phyloP scores from a whole-genome alignment of 2,888 invertebrate species.

The Octodonta nipae region DNA sequence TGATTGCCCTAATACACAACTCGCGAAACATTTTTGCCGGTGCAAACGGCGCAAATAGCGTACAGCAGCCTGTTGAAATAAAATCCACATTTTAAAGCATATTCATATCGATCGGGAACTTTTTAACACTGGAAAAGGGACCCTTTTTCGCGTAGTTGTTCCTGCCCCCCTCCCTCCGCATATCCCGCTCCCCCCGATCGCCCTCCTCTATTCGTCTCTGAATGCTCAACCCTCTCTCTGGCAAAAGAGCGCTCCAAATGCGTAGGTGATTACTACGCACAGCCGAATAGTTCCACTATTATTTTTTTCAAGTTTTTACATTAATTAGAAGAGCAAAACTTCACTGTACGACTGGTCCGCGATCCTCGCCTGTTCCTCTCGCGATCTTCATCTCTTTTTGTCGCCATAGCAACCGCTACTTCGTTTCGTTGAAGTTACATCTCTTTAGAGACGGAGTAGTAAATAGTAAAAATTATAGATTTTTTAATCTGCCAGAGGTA shows the following conservation, averaged over 20 bases:
- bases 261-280: conserved; percentile 25
- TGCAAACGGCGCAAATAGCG: background rate
- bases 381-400: conserved; percentile 21
- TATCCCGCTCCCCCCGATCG: background rate
- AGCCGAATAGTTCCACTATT: conserved; percentile 23
- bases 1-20: too few species aligned
- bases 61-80: conserved; percentile 41
- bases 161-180: background rate
- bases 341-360: conserved; percentile 16
- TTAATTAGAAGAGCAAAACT: conserved; percentile 19
- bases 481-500: conserved; percentile 29
- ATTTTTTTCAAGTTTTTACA: conserved; percentile 19
- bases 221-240: too few species aligned
- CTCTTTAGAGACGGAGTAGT: conserved; percentile 22
- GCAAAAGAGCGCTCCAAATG: too few species aligned
- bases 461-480: conserved; percentile 33
- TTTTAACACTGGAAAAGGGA: conserved; percentile 41
- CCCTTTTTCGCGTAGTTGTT: conserved; percentile 24
- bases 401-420: conserved; percentile 17
- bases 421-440: conserved; percentile 21
- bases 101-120: conserved; percentile 50
- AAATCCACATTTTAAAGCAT: conserved; percentile 53
- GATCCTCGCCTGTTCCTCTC: conserved; percentile 6
- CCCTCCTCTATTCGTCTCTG: too few species aligned
- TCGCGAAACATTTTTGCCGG: too few species aligned